Evolutionary conservation across 2,797 vertebrate species (phyloP), one percentile per base, ranked within the genome.

Genomic region (Protosalanx chinensis): DNA sequence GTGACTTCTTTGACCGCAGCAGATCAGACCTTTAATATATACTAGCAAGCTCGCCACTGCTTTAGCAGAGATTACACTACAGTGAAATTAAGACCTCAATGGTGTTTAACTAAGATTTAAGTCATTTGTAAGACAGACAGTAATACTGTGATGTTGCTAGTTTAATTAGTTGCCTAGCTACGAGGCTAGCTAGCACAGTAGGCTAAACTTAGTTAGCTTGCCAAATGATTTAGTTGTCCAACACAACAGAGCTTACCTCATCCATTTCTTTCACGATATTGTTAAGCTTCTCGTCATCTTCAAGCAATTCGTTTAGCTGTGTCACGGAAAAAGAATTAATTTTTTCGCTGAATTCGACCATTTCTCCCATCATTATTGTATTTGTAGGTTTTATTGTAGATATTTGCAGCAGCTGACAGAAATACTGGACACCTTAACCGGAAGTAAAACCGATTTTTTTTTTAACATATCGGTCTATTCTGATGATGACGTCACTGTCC

Each of bases 221-320:
- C 51, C 51, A 56, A 16, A 16, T 16, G 18, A 16, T 16, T 56
- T 56, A 56, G 8, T 49, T 2, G 51, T 56, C 18, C 15, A 46
- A 46, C 10, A 46, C 41, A 46, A 46, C 12, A 46, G 51, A n/a
- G 18, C 91, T 72, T 88, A 97, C 97, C 95, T 97, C 97, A 3
- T 98, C 95, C 94, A 96, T 94, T 78, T 94, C 93, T 68, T 92
- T 92, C 23, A 96, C 91, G 89, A 96, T 96, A 20, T 84, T 85
- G 1, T 89, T 88, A 20, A 98, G 93, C 87, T 91, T 97, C 2
- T 92, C 94, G 79, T 98, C 96, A 74, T 98, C 94, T 72, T 98
- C 97, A 78, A 98, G 90, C 37, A 98, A 84, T 79, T 96, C 95
- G 85, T 95, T 92, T 72, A 98, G 93, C 87, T 98, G 92, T 65